Percentiles rank a stretch among this genome's conserved stretches.
Evolutionary conservation across 1,140 invertebrate genomes (phyloP).

Genomic region (Latrodectus geometricus): DNA sequence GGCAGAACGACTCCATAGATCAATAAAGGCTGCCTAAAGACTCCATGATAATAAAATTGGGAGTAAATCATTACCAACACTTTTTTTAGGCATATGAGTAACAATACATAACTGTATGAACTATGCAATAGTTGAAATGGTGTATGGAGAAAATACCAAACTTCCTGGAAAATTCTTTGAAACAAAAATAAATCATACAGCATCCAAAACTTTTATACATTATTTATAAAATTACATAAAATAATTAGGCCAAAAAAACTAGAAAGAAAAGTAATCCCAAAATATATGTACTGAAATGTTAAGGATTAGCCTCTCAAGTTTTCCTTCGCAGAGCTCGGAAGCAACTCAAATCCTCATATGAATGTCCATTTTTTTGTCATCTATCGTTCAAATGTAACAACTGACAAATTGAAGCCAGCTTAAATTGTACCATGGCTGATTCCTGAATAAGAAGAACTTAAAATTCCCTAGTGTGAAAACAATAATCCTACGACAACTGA

Average conservation of each 20-base stretch:
- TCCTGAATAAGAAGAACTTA: background rate
- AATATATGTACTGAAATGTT: background rate
- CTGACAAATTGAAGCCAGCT: slow-evolving; percentile 27
- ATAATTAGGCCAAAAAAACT: background rate
- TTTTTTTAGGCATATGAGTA: background rate
- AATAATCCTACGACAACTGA: background rate
- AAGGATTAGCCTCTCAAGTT: background rate
- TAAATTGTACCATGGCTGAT: background rate
- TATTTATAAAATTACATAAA: slow-evolving; percentile 19
- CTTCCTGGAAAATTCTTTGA: slow-evolving; percentile 27
- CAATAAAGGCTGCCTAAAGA: slow-evolving; percentile 61
- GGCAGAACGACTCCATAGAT: slow-evolving; percentile 63
- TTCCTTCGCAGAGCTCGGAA: slow-evolving; percentile 6
- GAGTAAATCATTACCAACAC: background rate
- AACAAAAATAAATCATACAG: background rate
- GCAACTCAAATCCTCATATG: slow-evolving; percentile 16
- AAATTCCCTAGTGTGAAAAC: background rate
- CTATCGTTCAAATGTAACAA: slow-evolving; percentile 5
- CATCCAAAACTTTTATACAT: background rate
- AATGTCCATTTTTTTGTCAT: slow-evolving; percentile 15
- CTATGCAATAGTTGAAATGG: slow-evolving; percentile 17
- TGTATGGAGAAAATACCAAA: slow-evolving; percentile 10
- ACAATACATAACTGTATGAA: slow-evolving; percentile 64
- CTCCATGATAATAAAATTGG: background rate
- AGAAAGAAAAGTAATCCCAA: background rate